phyloP scores from a whole-genome alignment of 1,140 invertebrate species.

The Eubasilissa regina region DNA sequence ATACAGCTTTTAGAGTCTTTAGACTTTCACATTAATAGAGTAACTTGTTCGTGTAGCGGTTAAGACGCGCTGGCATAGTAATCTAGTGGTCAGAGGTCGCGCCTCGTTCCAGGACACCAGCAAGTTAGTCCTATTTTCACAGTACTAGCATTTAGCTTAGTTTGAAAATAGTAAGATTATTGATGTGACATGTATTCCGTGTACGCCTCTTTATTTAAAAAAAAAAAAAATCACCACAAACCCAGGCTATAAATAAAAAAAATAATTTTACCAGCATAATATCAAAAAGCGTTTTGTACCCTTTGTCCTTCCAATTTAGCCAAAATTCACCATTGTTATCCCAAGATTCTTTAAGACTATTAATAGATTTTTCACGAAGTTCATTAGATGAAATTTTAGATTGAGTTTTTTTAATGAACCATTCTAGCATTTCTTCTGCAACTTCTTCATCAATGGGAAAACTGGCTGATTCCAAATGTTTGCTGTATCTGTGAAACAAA shows the following conservation, averaged over 20 bases:
- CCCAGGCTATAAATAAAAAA: neutral
- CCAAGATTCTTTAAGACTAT: conserved; percentile 64
- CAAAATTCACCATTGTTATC: conserved; percentile 66
- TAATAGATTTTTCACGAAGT: conserved; percentile 65
- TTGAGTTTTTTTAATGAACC: conserved; percentile 53
- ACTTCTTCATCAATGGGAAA: conserved; percentile 46
- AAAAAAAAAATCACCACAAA: too few species aligned
- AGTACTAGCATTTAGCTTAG: too few species aligned
- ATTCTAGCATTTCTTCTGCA: conserved; percentile 46
- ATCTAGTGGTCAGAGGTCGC: too few species aligned
- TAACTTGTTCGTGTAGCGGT: too few species aligned
- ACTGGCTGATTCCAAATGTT: conserved; percentile 13
- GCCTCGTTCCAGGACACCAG: too few species aligned
- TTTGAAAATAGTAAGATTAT: too few species aligned
- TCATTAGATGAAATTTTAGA: conserved; percentile 46
- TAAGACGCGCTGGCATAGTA: too few species aligned
- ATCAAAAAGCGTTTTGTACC: conserved; percentile 66
- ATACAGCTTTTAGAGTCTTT: too few species aligned
- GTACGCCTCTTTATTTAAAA: too few species aligned
- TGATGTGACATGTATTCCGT: too few species aligned
- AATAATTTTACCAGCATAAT: conserved; percentile 64
- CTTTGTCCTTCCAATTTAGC: conserved; percentile 69
- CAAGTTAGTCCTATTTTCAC: too few species aligned
- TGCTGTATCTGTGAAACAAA: conserved; percentile 24
- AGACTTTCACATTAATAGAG: too few species aligned